Evolutionary conservation across 2,797 vertebrate genomes (phyloP).

Genomic region (Sitta carolinensis): DNA sequence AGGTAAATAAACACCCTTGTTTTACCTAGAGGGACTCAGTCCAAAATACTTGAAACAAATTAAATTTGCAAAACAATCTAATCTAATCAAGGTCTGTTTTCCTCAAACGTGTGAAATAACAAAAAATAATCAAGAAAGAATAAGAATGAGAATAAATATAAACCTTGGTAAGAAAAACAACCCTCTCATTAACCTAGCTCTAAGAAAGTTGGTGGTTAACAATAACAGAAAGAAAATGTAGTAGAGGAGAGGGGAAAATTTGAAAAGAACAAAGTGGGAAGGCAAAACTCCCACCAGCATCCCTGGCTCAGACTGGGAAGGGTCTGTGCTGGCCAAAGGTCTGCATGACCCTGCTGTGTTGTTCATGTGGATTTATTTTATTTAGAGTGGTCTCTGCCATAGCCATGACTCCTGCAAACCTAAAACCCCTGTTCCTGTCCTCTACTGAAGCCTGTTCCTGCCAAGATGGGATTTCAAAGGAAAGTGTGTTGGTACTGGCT

Average conservation of each 20-base stretch:
- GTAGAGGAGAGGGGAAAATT: background rate
- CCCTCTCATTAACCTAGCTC: background rate
- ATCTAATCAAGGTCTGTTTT: background rate
- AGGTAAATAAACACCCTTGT: background rate
- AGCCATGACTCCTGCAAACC: accelerated
- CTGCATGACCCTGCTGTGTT: background rate
- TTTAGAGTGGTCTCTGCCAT: background rate
- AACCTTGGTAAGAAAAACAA: background rate
- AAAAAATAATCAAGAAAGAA: background rate
- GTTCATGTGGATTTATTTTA: background rate
- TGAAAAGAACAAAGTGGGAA: background rate
- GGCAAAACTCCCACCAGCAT: background rate
- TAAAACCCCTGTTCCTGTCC: background rate
- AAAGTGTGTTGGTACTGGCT: background rate
- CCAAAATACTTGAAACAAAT: background rate
- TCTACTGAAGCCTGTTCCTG: background rate
- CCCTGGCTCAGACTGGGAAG: background rate
- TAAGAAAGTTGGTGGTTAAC: background rate
- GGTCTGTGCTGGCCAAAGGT: background rate
- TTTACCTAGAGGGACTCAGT: background rate
- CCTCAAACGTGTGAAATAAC: background rate
- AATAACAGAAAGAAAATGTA: background rate
- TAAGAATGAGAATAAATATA: background rate
- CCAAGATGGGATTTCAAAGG: background rate
- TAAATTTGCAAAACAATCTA: background rate